phyloP scores from a whole-genome alignment of 2,797 vertebrate species.

The Calcarius lapponicus region DNA sequence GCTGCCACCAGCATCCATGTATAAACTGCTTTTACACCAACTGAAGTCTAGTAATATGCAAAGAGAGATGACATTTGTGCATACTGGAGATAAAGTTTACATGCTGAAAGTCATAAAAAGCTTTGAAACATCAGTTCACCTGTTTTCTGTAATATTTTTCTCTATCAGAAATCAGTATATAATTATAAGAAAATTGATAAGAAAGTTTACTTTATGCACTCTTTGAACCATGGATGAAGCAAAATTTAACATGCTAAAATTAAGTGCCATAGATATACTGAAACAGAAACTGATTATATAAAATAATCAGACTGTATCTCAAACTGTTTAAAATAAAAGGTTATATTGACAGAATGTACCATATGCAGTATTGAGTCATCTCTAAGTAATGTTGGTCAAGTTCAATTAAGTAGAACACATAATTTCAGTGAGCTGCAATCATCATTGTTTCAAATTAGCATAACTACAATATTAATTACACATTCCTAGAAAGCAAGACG shows the following conservation, averaged over 20 bases:
- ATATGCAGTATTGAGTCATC: neutral
- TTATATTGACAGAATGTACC: neutral
- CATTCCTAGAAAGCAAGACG: conserved; percentile 50
- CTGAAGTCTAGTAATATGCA: fast-evolving
- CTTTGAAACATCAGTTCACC: neutral
- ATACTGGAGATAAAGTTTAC: neutral
- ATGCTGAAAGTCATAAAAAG: neutral
- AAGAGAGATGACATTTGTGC: fast-evolving
- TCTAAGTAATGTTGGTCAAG: conserved; percentile 43
- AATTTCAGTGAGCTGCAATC: conserved; percentile 40
- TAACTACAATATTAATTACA: conserved; percentile 63
- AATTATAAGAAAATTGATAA: neutral
- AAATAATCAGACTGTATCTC: neutral
- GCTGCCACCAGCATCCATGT: neutral
- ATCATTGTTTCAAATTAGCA: conserved; percentile 44
- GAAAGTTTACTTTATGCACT: neutral
- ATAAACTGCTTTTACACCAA: fast-evolving
- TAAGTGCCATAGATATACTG: neutral
- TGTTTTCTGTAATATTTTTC: neutral
- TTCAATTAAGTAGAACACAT: conserved; percentile 57
- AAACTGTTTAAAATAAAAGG: neutral
- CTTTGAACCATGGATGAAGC: neutral
- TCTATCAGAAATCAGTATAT: neutral
- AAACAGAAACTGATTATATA: neutral
- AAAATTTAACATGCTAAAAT: neutral